Percentiles rank a stretch among this genome's conserved stretches.
These are phyloP conservation scores for Strix aluco DNA, from an alignment of 2,113 vertebrate species.

Conservation along the genomic window DNA sequence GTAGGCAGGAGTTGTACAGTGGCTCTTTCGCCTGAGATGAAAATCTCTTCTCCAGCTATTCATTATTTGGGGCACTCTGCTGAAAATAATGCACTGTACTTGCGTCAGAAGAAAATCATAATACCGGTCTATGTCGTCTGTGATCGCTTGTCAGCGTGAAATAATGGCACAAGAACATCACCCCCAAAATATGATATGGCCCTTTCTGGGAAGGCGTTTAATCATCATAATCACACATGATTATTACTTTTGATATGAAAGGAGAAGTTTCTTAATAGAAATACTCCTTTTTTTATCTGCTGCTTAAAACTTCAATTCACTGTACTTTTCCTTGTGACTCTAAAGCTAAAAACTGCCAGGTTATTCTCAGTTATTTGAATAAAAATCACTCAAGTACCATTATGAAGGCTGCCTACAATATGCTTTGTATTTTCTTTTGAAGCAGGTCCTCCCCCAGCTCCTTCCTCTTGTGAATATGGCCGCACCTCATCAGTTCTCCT, in stretches of 20 bases:
- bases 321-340: neutral
- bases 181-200: neutral
- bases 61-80: neutral
- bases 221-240: neutral
- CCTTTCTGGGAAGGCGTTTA: neutral
- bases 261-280: neutral
- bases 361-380: slow-evolving; percentile 31
- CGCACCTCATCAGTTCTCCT: neutral
- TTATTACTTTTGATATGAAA: neutral
- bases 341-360: neutral
- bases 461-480: neutral
- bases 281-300: neutral
- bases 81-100: neutral
- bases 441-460: slow-evolving; percentile 2
- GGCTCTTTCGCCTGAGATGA: neutral
- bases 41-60: neutral
- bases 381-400: slow-evolving; percentile 29
- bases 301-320: neutral
- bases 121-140: neutral
- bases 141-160: neutral
- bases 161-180: neutral
- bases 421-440: neutral
- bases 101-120: neutral
- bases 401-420: slow-evolving; percentile 29
- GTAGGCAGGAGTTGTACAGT: neutral